Evolutionary conservation across 2,888 invertebrate genomes (phyloP).

Genomic region (Gasteruption jaculator): DNA sequence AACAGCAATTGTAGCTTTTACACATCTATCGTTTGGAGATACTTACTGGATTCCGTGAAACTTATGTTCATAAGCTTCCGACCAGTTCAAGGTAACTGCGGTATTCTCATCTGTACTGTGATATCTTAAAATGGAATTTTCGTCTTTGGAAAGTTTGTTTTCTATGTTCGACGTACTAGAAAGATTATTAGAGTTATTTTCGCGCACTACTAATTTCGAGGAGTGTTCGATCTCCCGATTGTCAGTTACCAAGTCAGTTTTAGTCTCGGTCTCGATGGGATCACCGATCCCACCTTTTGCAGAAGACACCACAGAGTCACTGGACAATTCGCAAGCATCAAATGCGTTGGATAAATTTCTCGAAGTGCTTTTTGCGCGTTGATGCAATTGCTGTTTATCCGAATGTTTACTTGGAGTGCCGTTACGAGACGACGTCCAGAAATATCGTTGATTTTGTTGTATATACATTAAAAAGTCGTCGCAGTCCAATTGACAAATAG

Average conservation of each 20-base stretch:
- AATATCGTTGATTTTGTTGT: slow-evolving; percentile 55
- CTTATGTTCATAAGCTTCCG: slow-evolving; percentile 60
- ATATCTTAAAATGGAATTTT: slow-evolving; percentile 32
- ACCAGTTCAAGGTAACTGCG: slow-evolving; percentile 55
- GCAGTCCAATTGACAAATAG: slow-evolving; percentile 64
- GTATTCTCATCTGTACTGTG: slow-evolving; percentile 45
- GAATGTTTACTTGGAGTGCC: slow-evolving; percentile 2
- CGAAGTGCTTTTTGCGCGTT: slow-evolving; percentile 27
- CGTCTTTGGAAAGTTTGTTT: slow-evolving; percentile 12
- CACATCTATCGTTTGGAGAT: too few relatives aligned
- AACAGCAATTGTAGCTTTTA: too few relatives aligned
- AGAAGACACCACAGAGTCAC: slow-evolving; percentile 19
- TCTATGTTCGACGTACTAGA: too few relatives aligned
- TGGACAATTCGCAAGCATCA: slow-evolving; percentile 37
- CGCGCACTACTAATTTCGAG: too few relatives aligned
- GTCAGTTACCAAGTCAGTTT: too few relatives aligned
- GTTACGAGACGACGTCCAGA: slow-evolving; percentile 44
- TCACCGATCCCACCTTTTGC: slow-evolving; percentile 5
- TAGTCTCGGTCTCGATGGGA: too few relatives aligned
- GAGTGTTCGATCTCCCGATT: too few relatives aligned
- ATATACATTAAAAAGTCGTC: slow-evolving; percentile 62
- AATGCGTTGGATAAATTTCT: slow-evolving; percentile 40
- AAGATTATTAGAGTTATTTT: too few relatives aligned
- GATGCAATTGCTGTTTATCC: slow-evolving; percentile 15
- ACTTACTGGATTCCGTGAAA: slow-evolving; percentile 72